These are phyloP conservation scores for Platalea minor DNA, from an alignment of 2,797 vertebrate species.

Conservation along the genomic window DNA sequence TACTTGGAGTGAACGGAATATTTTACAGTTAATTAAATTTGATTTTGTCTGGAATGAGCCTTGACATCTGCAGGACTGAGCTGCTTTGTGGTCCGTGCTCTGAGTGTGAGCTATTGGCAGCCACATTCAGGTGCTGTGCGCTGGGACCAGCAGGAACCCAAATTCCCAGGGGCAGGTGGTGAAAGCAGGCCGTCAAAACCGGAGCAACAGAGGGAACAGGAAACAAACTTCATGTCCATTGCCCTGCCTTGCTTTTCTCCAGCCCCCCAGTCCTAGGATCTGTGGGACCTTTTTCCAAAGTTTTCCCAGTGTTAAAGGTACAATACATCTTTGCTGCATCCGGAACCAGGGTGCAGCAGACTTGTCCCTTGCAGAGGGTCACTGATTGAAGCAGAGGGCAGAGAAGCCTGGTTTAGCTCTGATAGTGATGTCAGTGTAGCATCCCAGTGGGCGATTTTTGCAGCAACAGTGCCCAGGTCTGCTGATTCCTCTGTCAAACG, in stretches of 20 bases:
- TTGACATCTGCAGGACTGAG: not conserved
- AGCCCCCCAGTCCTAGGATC: not conserved
- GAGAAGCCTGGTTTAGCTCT: not conserved
- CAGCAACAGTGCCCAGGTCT: not conserved
- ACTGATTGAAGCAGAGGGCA: not conserved
- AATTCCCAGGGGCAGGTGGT: rapidly evolving
- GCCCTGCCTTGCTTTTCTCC: not conserved
- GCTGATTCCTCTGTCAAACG: not conserved
- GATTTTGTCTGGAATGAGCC: not conserved
- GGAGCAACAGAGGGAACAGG: not conserved
- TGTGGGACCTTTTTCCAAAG: not conserved
- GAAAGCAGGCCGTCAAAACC: not conserved
- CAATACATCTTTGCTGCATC: rapidly evolving
- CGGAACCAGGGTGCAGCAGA: not conserved
- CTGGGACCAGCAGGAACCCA: not conserved
- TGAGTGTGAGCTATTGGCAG: not conserved
- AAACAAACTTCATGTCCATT: not conserved
- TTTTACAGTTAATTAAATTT: not conserved
- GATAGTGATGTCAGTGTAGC: rapidly evolving
- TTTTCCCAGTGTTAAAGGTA: not conserved
- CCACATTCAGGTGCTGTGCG: not conserved
- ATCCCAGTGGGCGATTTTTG: not conserved
- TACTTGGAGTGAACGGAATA: not conserved
- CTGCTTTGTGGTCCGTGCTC: not conserved
- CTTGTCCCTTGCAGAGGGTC: not conserved